Conservation (phyloP, 2,888 invertebrate genomes). For the Xylocampa areola region DNA sequence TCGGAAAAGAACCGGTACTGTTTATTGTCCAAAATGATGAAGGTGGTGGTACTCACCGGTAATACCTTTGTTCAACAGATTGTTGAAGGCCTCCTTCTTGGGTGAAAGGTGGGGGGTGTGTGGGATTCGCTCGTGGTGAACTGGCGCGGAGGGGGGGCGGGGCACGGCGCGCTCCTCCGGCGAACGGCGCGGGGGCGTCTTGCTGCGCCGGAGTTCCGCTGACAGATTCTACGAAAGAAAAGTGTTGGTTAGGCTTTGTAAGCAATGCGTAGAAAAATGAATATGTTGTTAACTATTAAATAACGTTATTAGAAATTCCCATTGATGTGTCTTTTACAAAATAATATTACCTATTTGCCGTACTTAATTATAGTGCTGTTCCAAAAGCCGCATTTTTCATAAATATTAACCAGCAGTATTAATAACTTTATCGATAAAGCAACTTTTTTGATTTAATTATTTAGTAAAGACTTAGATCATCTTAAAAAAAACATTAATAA, state of each 20-base stretch:
- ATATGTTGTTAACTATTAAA: not conserved
- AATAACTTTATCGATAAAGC: too few species aligned
- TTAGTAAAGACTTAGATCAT: too few species aligned
- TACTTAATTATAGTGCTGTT: too few species aligned
- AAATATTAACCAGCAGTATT: too few species aligned
- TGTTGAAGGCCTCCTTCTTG: constrained; percentile 91
- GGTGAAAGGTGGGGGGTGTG: constrained; percentile 89
- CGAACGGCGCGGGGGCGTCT: constrained; percentile 83
- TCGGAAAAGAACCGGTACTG: too few species aligned
- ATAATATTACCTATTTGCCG: too few species aligned
- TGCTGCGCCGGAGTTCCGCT: constrained; percentile 80
- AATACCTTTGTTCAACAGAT: constrained; percentile 89
- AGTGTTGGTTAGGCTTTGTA: constrained; percentile 20
- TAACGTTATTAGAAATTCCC: not conserved
- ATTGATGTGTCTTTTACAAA: not conserved
- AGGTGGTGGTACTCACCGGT: constrained; percentile 87
- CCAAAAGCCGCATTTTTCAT: too few species aligned
- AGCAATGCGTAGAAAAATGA: not conserved
- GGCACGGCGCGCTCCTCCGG: constrained; percentile 82
- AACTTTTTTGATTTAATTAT: too few species aligned
- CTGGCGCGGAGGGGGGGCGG: constrained; percentile 86
- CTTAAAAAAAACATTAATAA: too few species aligned
- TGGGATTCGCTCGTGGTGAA: constrained; percentile 82
- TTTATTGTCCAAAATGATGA: constrained; percentile 11
- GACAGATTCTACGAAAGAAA: constrained; percentile 73